These are phyloP conservation scores for Hexactinellida sp. DNA, from an alignment of 37 sponge, comb jelly and placozoan genomes.

Conservation along the genomic window DNA sequence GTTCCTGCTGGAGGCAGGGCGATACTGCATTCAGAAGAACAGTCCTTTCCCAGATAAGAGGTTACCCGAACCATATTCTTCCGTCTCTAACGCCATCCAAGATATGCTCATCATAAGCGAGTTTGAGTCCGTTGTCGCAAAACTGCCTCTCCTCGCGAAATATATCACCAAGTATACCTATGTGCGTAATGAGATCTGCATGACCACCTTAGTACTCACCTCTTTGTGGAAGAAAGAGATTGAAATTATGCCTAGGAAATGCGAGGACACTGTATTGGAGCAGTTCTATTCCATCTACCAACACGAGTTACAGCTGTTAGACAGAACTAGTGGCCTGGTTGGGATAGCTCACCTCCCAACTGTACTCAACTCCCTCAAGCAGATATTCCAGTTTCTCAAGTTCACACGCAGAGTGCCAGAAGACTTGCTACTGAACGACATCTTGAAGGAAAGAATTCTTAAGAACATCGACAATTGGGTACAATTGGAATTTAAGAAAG, in stretches of 20 bases:
- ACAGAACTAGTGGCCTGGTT: not conserved
- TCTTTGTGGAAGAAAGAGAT: not conserved
- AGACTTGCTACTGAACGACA: not conserved
- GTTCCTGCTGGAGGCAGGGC: not conserved
- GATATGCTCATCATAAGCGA: not conserved
- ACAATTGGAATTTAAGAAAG: not conserved
- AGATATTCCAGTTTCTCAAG: not conserved
- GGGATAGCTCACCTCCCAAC: not conserved
- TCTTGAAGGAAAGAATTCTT: constrained; percentile 4
- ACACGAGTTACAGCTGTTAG: not conserved
- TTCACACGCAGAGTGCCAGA: not conserved
- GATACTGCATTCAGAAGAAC: not conserved
- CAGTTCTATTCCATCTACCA: not conserved
- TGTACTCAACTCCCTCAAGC: not conserved
- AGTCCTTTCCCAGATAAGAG: not conserved
- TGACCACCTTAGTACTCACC: not conserved
- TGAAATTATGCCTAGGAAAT: not conserved
- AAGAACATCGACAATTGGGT: not conserved
- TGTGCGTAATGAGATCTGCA: not conserved
- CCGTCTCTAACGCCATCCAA: not conserved
- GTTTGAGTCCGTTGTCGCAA: not conserved
- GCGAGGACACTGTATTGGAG: not conserved
- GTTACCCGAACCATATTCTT: not conserved
- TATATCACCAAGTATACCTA: constrained; percentile 13
- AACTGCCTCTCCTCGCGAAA: constrained; percentile 2